phyloP scores from a whole-genome alignment of 2,888 invertebrate species.

The Acheta domesticus region DNA sequence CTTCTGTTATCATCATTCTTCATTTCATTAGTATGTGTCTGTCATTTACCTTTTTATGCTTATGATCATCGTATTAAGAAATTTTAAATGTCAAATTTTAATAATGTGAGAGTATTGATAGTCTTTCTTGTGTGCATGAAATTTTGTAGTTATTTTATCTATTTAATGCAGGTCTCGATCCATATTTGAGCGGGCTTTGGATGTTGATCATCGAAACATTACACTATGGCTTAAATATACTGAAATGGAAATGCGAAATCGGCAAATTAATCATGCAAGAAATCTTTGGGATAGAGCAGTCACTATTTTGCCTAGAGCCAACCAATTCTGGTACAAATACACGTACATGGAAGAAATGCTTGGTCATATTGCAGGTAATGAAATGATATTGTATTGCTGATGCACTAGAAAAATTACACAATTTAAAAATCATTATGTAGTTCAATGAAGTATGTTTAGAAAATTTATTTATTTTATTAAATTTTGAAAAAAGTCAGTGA shows the following conservation, averaged over 20 bases:
- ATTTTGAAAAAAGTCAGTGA: too few relatives aligned
- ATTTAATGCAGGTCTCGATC: slow-evolving; percentile 61
- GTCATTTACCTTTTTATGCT: too few relatives aligned
- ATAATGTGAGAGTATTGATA: too few relatives aligned
- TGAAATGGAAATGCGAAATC: slow-evolving; percentile 98
- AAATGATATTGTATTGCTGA: neutral
- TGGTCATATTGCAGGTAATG: slow-evolving; percentile 86
- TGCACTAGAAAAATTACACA: too few relatives aligned
- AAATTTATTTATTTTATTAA: too few relatives aligned
- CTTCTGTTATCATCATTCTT: too few relatives aligned
- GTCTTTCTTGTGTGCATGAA: neutral
- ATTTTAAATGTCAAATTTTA: too few relatives aligned
- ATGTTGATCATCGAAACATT: slow-evolving; percentile 96
- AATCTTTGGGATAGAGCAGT: slow-evolving; percentile 98
- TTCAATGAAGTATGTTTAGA: too few relatives aligned
- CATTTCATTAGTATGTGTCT: too few relatives aligned
- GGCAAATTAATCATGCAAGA: slow-evolving; percentile 94
- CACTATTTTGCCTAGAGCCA: slow-evolving; percentile 91
- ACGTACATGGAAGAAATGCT: slow-evolving; percentile 99
- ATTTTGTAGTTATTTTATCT: neutral
- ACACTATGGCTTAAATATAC: slow-evolving; percentile 97
- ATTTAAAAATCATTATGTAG: too few relatives aligned
- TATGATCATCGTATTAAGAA: too few relatives aligned
- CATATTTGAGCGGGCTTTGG: slow-evolving; percentile 94
- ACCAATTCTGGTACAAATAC: slow-evolving; percentile 99